These are phyloP conservation scores for Micrasema longulum DNA, from an alignment of 1,140 invertebrate species.

Conservation along the genomic window DNA sequence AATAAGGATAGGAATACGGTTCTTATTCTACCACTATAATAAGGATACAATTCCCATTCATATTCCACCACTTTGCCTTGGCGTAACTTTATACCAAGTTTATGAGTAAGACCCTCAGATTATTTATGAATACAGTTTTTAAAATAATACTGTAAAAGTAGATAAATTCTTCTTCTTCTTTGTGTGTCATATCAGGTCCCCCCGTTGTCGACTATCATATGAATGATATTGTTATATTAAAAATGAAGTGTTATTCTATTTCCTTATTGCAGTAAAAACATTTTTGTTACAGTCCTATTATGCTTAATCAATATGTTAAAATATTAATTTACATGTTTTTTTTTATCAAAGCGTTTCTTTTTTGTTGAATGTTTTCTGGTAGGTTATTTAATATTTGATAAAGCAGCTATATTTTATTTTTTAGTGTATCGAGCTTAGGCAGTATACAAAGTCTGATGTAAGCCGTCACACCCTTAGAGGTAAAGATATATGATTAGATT, in stretches of 20 bases:
- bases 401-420: not conserved
- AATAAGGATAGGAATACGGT: too few relatives aligned
- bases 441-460: conserved; percentile 3
- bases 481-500: conserved; percentile 1
- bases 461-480: conserved; percentile 1
- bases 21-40: too few relatives aligned
- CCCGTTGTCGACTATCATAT: not conserved
- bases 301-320: not conserved
- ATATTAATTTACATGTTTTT: not conserved
- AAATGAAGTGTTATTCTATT: not conserved
- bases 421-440: conserved; percentile 11
- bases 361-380: not conserved
- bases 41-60: too few relatives aligned
- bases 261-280: not conserved
- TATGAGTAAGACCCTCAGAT: too few relatives aligned
- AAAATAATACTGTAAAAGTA: too few relatives aligned
- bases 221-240: not conserved
- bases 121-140: too few relatives aligned
- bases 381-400: not conserved
- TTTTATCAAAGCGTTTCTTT: not conserved
- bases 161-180: too few relatives aligned
- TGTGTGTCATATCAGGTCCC: too few relatives aligned
- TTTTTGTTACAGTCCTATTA: not conserved
- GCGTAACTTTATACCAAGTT: too few relatives aligned
- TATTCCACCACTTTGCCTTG: too few relatives aligned